Percentiles rank a stretch among this genome's conserved stretches.
phyloP scores from a whole-genome alignment of 2,113 vertebrate genomes.

The Xenopus borealis region DNA sequence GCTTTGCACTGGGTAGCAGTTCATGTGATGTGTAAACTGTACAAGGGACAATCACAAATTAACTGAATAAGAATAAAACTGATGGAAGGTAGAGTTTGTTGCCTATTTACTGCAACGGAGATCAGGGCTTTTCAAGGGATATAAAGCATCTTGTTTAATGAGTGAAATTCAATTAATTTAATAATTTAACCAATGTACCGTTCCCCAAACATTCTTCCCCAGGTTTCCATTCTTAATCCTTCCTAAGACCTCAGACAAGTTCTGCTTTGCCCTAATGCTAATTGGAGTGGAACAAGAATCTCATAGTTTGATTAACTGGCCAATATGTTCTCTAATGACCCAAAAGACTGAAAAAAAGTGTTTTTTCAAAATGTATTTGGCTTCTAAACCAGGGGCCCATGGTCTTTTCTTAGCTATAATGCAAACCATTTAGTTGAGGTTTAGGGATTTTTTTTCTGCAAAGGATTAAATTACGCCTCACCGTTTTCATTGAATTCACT shows the following conservation, averaged over 20 bases:
- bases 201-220: background rate
- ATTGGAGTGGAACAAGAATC: background rate
- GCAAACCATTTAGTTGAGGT: too few species aligned
- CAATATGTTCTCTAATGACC: background rate
- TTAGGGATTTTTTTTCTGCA: too few species aligned
- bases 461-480: background rate
- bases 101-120: background rate
- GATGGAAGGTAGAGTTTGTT: background rate
- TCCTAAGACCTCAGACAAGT: background rate
- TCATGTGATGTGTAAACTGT: slow-evolving; percentile 11
- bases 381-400: background rate
- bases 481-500: background rate
- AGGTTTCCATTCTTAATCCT: slow-evolving; percentile 5
- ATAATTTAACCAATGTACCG: background rate
- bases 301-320: background rate
- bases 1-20: background rate
- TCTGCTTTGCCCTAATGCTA: background rate
- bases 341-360: background rate
- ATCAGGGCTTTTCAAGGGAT: background rate
- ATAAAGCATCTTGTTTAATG: slow-evolving; percentile 7
- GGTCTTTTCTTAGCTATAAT: background rate
- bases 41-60: slow-evolving; percentile 7
- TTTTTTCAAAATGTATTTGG: background rate
- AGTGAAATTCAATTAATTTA: slow-evolving; percentile 19
- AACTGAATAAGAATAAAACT: background rate